Evolutionary conservation across 2,113 vertebrate genomes (phyloP).

Genomic region (Thoracochromis brauschi): DNA sequence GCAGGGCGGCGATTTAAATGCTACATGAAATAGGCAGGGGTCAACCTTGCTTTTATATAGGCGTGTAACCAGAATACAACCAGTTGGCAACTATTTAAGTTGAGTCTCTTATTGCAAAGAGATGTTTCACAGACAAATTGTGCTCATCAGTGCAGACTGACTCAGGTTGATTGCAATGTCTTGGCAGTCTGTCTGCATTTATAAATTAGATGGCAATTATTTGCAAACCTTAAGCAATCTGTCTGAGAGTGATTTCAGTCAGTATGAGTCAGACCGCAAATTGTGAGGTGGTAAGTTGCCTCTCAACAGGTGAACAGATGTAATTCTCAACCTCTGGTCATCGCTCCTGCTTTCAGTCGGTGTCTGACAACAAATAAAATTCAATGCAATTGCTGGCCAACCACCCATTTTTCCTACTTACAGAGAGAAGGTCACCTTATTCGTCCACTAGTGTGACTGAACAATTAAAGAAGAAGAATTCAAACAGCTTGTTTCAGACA

Average conservation of each 20-base stretch:
- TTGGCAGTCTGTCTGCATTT: background rate
- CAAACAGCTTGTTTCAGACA: background rate
- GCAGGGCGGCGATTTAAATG: accelerated
- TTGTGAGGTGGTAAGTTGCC: background rate
- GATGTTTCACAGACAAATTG: background rate
- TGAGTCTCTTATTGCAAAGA: background rate
- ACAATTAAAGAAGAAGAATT: background rate
- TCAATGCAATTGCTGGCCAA: background rate
- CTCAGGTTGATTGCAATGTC: background rate
- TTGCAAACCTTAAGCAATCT: background rate
- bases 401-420: background rate
- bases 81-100: background rate
- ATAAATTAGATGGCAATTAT: background rate
- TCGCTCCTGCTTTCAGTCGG: background rate
- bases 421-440: background rate
- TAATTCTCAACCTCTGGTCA: background rate
- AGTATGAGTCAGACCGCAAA: background rate
- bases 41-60: background rate
- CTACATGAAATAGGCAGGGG: background rate
- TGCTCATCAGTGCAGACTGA: background rate
- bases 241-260: background rate
- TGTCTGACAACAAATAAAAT: background rate
- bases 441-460: background rate
- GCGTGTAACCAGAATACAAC: background rate
- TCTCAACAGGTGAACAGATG: background rate